Evolutionary conservation across 2,797 vertebrate genomes (phyloP).

Genomic region (Semaprochilodus insignis): DNA sequence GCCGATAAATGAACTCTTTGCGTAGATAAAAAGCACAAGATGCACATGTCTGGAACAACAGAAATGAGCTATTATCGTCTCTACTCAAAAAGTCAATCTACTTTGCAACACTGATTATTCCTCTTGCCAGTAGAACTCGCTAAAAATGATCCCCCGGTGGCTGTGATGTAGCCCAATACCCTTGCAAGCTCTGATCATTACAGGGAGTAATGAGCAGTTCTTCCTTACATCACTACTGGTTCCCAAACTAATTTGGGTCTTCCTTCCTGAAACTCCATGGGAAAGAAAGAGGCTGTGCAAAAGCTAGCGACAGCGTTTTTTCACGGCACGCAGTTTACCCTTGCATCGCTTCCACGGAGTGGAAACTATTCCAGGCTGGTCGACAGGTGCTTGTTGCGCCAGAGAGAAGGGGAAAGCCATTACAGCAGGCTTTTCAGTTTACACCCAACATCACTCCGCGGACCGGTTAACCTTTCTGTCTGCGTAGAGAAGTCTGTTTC

Average conservation of each 20-base stretch:
- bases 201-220: not conserved
- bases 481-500: conserved; percentile 60
- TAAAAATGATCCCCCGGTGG: no score
- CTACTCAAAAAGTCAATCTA: no score
- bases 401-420: conserved; percentile 67
- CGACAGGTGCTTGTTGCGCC: conserved; percentile 69
- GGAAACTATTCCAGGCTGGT: conserved; percentile 62
- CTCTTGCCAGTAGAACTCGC: no score
- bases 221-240: conserved; percentile 6
- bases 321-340: conserved; percentile 40
- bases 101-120: no score
- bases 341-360: conserved; percentile 56
- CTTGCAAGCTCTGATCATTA: not conserved
- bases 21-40: no score
- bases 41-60: no score
- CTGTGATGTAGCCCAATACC: no score
- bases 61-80: not conserved
- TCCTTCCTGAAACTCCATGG: conserved; percentile 31
- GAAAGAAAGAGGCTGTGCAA: conserved; percentile 13
- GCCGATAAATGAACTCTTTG: not conserved
- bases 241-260: conserved; percentile 20
- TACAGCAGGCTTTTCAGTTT: conserved; percentile 65
- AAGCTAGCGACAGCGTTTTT: conserved; percentile 39
- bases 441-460: conserved; percentile 64
- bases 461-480: conserved; percentile 71